Percentiles rank a stretch among this genome's conserved stretches.
These are phyloP conservation scores for Palloptera scutellata DNA, from an alignment of 2,888 invertebrate species.

Conservation along the genomic window DNA sequence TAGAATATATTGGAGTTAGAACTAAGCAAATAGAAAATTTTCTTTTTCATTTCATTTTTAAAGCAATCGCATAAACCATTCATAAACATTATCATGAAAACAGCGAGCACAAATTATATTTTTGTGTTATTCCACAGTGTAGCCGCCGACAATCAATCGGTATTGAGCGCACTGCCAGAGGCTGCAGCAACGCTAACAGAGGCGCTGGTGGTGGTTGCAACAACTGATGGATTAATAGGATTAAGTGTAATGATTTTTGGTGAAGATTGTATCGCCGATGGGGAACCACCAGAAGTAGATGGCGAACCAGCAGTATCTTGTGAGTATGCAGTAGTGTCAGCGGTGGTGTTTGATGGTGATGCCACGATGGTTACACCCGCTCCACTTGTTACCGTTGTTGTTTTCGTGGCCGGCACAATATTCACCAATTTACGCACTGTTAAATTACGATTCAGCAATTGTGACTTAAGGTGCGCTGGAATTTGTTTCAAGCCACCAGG, in stretches of 20 bases:
- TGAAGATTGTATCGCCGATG: constrained; percentile 40
- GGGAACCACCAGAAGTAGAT: constrained; percentile 19
- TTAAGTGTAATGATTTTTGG: constrained; percentile 47
- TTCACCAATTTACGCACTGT: constrained; percentile 55
- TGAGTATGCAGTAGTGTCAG: neutral
- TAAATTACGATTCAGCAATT: constrained; percentile 52
- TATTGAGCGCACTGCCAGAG: neutral
- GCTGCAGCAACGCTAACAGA: neutral
- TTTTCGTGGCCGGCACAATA: constrained; percentile 44
- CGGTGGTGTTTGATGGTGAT: constrained; percentile 6
- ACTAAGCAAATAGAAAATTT: too few relatives aligned
- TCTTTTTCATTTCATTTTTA: too few relatives aligned
- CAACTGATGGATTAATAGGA: constrained; percentile 40
- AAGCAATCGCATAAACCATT: too few relatives aligned
- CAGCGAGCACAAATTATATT: too few relatives aligned
- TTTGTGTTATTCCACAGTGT: too few relatives aligned
- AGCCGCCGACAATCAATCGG: constrained; percentile 9
- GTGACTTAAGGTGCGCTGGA: constrained; percentile 45
- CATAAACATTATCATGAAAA: too few relatives aligned
- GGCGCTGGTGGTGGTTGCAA: neutral
- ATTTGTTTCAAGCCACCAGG: constrained; percentile 49
- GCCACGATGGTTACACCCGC: constrained; percentile 16
- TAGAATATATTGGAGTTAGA: too few relatives aligned
- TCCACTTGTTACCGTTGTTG: constrained; percentile 33
- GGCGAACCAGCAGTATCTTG: constrained; percentile 18